Conservation (phyloP, 1,140 invertebrate genomes). For the Drosophila sp. region DNA sequence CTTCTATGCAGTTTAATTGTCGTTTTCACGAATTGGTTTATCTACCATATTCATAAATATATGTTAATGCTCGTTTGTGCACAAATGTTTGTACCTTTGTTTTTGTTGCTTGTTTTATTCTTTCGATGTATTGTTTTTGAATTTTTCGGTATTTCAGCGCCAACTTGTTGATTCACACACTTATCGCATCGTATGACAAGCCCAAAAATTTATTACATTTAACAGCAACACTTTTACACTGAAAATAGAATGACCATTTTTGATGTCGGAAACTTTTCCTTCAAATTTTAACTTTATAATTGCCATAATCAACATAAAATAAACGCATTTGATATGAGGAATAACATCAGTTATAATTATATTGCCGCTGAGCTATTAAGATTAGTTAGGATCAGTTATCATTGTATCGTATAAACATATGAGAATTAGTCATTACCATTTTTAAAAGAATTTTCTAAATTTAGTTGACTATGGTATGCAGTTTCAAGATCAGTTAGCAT, state of each 20-base stretch:
- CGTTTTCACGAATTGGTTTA: background rate
- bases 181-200: constrained; percentile 54
- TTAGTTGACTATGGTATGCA: no score
- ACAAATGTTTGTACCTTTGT: background rate
- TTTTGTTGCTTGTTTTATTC: constrained; percentile 11
- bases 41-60: no score
- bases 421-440: no score
- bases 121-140: background rate
- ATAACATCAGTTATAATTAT: no score
- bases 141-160: constrained; percentile 33
- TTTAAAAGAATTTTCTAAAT: no score
- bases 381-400: no score
- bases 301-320: no score
- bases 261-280: background rate
- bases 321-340: no score
- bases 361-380: no score
- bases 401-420: no score
- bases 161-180: constrained; percentile 71
- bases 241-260: background rate
- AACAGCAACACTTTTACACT: background rate
- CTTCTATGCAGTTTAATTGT: constrained; percentile 11
- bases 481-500: no score
- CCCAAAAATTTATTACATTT: constrained; percentile 36
- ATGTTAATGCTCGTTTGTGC: background rate
- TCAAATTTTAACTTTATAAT: no score